These are phyloP conservation scores for Pomatostomus ruficeps DNA, from an alignment of 2,113 vertebrate genomes.

Conservation along the genomic window DNA sequence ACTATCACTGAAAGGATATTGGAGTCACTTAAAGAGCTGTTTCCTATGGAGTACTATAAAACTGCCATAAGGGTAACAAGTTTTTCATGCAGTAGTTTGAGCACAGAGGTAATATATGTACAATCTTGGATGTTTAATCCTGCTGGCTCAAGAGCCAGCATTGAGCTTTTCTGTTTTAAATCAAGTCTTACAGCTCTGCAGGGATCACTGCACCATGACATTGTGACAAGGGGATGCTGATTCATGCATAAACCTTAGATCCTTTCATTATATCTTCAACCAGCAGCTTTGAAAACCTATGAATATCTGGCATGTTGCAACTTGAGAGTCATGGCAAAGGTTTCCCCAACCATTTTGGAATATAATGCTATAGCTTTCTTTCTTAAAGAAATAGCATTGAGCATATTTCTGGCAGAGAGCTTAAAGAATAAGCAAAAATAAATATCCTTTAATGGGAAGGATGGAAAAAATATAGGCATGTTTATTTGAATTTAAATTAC, in stretches of 20 bases:
- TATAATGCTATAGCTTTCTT: background rate
- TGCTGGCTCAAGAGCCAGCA: conserved; percentile 10
- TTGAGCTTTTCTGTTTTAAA: conserved; percentile 45
- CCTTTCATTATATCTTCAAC: conserved; percentile 7
- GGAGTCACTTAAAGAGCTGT: background rate
- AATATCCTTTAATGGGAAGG: background rate
- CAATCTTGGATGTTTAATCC: background rate
- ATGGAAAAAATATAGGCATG: background rate
- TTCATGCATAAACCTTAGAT: conserved; percentile 63
- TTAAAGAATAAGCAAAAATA: background rate
- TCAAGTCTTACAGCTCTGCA: conserved; percentile 56
- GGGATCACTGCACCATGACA: conserved; percentile 60
- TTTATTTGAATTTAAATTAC: background rate
- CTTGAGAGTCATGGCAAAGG: background rate
- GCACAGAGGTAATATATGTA: background rate
- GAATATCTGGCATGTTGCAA: background rate
- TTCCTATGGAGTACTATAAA: background rate
- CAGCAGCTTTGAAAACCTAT: background rate
- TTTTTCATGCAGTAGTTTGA: background rate
- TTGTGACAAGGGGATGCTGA: conserved; percentile 61
- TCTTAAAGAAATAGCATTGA: background rate
- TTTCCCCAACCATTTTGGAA: background rate
- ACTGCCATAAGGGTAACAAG: background rate
- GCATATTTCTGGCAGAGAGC: background rate
- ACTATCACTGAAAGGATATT: background rate